Evolutionary conservation across 2,888 invertebrate genomes (phyloP), one percentile per base, ranked within the genome.

Genomic region (Apodemia duryi): DNA sequence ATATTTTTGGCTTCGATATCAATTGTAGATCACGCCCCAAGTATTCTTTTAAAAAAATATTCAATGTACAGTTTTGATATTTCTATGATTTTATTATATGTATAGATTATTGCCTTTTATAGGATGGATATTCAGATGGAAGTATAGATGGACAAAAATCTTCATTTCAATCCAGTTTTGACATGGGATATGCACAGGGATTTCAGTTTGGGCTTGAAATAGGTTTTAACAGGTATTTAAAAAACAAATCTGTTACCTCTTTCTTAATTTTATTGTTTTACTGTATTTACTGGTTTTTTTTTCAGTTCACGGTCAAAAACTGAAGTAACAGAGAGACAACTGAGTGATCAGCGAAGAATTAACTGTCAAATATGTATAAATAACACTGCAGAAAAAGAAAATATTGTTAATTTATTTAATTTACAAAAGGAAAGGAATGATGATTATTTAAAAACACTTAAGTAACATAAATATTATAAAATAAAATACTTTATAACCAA

Each of bases 111-210:
- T 51, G 4, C 6, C 46, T 46, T 62, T 62, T 62, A 13, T 29
- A 95, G 96, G 84, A 86, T 71, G 95, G 95, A 54, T 95, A 93
- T 74, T 92, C 93, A 75, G 95, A 96, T 81, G 96, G 96, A 32
- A 90, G 94, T 67, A 84, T 92, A 46, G 94, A 93, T 77, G 96
- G 96, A 0, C 91, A 94, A 70, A 90, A 93, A 28, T 83, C 92
- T 64, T 91, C 92, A 63, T 95, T 94, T 73, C 96, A 96, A 84
- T 77, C 88, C 29, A 93, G 94, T 77, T 96, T 96, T 79, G 94
- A 96, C 75, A 77, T 78, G 66, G 96, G 96, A 1, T 96, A 94
- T 78, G 82, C 84, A 67, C 93, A 94, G 75, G 96, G 95, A 1
- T 93, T 95, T 49, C 80, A 82, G 67, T 93, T 93, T 73, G 95